Conservation (phyloP, 1,140 invertebrate species). For the Thalassaphorura encarpata region DNA sequence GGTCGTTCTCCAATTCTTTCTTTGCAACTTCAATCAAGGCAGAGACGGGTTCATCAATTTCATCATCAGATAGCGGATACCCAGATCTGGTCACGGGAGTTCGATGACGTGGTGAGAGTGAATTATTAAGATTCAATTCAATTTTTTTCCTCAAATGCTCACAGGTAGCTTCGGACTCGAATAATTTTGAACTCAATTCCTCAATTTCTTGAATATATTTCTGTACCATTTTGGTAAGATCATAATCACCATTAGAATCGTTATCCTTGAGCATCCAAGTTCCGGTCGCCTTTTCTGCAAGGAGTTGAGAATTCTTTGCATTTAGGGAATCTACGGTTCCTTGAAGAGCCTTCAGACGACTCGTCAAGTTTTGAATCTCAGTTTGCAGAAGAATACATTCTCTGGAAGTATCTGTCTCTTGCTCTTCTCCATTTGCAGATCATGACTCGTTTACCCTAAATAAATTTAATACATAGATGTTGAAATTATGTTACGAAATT, state of each 20-base stretch:
- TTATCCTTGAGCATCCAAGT: too few relatives aligned
- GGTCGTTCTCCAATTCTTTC: conserved; percentile 51
- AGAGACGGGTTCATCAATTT: conserved; percentile 17
- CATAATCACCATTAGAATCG: conserved; percentile 26
- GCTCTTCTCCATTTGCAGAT: conserved; percentile 69
- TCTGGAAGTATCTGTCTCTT: conserved; percentile 85
- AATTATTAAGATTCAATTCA: neutral
- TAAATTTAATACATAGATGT: too few relatives aligned
- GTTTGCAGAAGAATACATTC: conserved; percentile 89
- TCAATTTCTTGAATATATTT: conserved; percentile 87
- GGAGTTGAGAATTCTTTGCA: conserved; percentile 60
- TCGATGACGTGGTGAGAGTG: neutral
- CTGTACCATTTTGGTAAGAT: conserved; percentile 53
- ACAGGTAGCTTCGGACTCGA: conserved; percentile 59
- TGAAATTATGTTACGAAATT: too few relatives aligned
- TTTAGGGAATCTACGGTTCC: conserved; percentile 87
- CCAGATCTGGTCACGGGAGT: neutral
- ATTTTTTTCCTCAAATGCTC: conserved; percentile 12
- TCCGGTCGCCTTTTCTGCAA: conserved; percentile 60
- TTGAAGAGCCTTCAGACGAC: conserved; percentile 65
- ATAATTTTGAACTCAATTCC: conserved; percentile 69
- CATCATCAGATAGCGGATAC: neutral
- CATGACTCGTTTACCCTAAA: conserved; percentile 51
- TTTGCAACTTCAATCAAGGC: conserved; percentile 54
- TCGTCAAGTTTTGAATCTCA: conserved; percentile 45